Conservation (phyloP, 2,113 vertebrate genomes). For the Aix galericulata region DNA sequence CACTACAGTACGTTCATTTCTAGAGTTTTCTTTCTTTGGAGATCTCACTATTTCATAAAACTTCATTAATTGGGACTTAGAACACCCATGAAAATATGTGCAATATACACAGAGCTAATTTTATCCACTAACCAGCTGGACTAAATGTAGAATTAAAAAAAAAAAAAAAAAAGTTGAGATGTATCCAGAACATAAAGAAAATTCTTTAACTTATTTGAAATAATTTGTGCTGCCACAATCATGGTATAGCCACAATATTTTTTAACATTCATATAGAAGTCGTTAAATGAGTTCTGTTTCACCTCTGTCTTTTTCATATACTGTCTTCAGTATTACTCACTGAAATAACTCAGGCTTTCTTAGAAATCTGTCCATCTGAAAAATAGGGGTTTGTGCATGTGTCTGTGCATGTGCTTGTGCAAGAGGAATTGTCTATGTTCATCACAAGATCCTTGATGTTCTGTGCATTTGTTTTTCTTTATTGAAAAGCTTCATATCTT, state of each 20-base stretch:
- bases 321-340: neutral
- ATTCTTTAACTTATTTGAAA: neutral
- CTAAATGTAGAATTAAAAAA: neutral
- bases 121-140: neutral
- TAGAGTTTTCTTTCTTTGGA: neutral
- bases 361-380: neutral
- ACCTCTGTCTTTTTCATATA: neutral
- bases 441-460: neutral
- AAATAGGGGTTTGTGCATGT: neutral
- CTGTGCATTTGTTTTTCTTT: neutral
- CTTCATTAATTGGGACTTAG: neutral
- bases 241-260: neutral
- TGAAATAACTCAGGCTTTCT: neutral
- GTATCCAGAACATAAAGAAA: neutral
- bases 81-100: neutral
- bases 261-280: neutral
- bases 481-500: neutral
- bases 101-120: constrained; percentile 18
- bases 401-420: neutral
- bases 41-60: neutral
- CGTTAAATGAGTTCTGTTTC: neutral
- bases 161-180: neutral
- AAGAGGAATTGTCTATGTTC: neutral
- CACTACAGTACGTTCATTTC: neutral
- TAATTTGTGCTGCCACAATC: neutral